Evolutionary conservation across 2,113 vertebrate genomes (phyloP).

Genomic region (Bos taurus): ARS-UCD2.0 NC_037335.1:45792001-45792500

Average conservation of each 20-base stretch:
- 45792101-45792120: background rate
- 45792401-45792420: constrained; percentile 15
- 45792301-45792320: background rate
- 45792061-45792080: background rate
- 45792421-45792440: constrained; percentile 6
- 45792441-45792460: constrained; percentile 8
- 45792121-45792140: background rate
- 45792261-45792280: constrained; percentile 6
- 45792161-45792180: background rate
- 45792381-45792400: constrained; percentile 41
- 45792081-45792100: background rate
- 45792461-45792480: constrained; percentile 3
- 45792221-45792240: background rate
- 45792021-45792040: background rate
- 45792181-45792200: background rate
- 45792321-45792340: background rate
- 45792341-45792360: background rate
- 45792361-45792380: constrained; percentile 37
- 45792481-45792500: constrained; percentile 11
- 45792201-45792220: background rate
- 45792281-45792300: background rate
- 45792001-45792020: background rate
- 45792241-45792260: background rate
- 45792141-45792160: background rate
- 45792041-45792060: no score